Conservation (phyloP, 2,888 invertebrate genomes). For the Stramonita haemastoma region DNA sequence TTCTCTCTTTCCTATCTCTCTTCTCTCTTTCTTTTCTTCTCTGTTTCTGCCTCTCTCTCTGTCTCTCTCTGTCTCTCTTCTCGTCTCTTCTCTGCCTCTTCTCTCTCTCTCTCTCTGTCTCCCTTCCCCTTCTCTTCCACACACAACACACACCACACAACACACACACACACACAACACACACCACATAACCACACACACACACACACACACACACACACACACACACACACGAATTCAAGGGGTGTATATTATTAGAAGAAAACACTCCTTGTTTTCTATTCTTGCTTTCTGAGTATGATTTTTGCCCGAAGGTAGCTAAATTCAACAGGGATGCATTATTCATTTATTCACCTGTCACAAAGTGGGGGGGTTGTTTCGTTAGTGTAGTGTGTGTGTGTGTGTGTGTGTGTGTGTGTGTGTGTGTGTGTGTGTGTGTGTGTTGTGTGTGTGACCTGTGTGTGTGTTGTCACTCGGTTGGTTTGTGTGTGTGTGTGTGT, state of each 20-base stretch:
- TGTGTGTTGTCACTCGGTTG: neutral
- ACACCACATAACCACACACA: neutral
- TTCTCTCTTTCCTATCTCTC: too few species aligned
- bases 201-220: neutral
- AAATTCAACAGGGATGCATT: too few species aligned
- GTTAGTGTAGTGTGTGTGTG: neutral
- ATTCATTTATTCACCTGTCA: too few species aligned
- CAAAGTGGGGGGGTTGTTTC: too few species aligned
- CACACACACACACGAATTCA: neutral
- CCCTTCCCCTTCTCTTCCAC: neutral
- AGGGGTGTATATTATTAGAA: too few species aligned
- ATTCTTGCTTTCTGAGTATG: too few species aligned
- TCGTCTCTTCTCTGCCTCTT: neutral
- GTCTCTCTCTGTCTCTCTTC: neutral
- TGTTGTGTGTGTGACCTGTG: neutral
- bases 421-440: neutral
- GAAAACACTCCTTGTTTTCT: too few species aligned
- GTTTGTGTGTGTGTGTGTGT: neutral
- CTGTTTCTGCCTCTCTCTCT: neutral
- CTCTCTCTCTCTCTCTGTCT: too few species aligned
- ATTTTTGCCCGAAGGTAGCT: too few species aligned
- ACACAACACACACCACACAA: slow-evolving; percentile 6
- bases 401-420: slow-evolving; percentile 4
- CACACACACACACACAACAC: neutral
- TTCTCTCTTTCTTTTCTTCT: too few species aligned